Conservation (phyloP, 2,113 vertebrate species). For the Myiozetetes cayanensis region DNA sequence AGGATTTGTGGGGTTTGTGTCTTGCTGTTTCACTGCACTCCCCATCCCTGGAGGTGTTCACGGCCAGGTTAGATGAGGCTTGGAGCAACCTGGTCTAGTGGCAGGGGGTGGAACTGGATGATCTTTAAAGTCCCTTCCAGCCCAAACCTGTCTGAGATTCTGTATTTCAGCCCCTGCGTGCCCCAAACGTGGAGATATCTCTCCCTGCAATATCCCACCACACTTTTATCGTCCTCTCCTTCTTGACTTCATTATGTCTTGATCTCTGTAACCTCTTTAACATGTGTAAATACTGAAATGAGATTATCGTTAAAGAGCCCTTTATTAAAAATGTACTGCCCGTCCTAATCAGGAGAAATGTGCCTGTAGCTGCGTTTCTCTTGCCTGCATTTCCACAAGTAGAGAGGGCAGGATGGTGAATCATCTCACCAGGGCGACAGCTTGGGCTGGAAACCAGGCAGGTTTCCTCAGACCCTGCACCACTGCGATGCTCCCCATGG, state of each 20-base stretch:
- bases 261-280: slow-evolving; percentile 24
- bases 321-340: slow-evolving; percentile 38
- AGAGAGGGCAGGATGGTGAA: not conserved
- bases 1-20: not conserved
- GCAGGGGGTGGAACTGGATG: not conserved
- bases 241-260: not conserved
- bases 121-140: not conserved
- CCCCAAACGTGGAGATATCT: not conserved
- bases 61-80: not conserved
- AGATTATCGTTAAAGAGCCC: slow-evolving; percentile 41
- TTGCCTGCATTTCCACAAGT: not conserved
- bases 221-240: not conserved
- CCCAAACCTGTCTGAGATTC: not conserved
- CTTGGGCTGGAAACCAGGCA: not conserved
- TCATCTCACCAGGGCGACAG: not conserved
- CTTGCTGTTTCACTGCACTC: not conserved
- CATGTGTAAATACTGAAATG: slow-evolving; percentile 11
- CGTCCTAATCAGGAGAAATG: slow-evolving; percentile 5
- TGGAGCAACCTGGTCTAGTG: not conserved
- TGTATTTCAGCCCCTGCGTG: not conserved
- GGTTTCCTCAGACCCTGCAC: not conserved
- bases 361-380: not conserved
- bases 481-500: accelerated
- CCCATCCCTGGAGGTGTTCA: not conserved
- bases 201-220: not conserved